Base-by-base conservation (phyloP, 2,888 invertebrate genomes). In the Chaetoderma sp. region DNA sequence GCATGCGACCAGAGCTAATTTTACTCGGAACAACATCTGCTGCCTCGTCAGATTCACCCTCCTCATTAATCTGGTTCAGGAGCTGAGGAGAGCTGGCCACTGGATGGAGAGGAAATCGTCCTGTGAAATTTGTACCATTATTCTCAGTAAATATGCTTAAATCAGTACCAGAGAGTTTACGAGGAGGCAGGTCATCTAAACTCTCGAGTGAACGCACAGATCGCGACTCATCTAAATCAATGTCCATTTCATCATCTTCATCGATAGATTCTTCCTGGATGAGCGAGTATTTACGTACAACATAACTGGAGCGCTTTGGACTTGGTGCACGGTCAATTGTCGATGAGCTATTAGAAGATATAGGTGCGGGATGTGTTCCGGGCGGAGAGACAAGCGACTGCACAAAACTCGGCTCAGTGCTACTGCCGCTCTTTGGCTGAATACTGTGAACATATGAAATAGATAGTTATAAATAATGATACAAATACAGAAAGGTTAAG, bases 221-320 rank as follows among this genome's bases (percentile, higher is more conserved):
- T 49, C 77, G 72, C 23, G 58, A 72, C 1, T 72, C 70, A 0
- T 61, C 62, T 28, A 47, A 63, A 33, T 74, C 75, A 10, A 75
- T 59, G 27, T 77, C 77, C 68, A 75, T 68, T 45, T 72, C 71
- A 33, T 79, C 76, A 65, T 79, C 78, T 60, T 87, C 94, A 80
- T 96, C 95, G 82, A 94, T 93, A 80, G 95, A 95, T 77, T 96
- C 96, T 84, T 96, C 96, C 77, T 94, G 93, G 25, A 96, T 95
- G 78, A 96, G 94, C 81, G 94, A 94, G 88, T 95, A 96, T 83
- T 95, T 95, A 57, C 95, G 90, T 27, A 91, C 91, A 57, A 94
- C 89, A 89, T 91, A 45, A 44, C 49, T 18, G n/a, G n/a, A n/a
- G 36, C 44, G 39, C 6, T 70, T 65, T 6, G 77, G 73, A 55